A percentile compares a stretch with the other conserved stretches of the same genome.
phyloP scores from a whole-genome alignment of 2,113 vertebrate genomes.

The Uropsilus gracilis region DNA sequence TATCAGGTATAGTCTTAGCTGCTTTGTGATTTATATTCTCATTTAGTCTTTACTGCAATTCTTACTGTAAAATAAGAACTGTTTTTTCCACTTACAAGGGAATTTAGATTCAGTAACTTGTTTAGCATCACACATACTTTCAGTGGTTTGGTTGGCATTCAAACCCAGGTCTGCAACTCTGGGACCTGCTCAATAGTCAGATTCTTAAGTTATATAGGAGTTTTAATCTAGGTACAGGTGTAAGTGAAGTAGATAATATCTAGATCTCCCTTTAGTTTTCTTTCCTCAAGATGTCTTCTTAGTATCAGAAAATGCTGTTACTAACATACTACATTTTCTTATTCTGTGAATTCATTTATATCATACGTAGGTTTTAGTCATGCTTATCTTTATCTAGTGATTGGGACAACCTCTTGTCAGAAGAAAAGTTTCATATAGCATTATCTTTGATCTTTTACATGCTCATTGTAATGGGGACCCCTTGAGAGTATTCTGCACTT shows the following conservation, averaged over 20 bases:
- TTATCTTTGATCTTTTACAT: background rate
- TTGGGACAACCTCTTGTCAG: background rate
- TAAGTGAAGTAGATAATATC: background rate
- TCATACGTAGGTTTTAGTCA: background rate
- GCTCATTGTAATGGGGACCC: too few species aligned
- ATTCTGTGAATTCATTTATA: background rate
- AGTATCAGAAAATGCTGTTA: background rate
- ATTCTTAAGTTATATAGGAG: background rate
- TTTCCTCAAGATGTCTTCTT: background rate
- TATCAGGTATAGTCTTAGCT: background rate
- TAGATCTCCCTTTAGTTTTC: background rate
- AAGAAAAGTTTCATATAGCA: background rate
- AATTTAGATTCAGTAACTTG: background rate
- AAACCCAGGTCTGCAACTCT: background rate
- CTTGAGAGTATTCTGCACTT: background rate
- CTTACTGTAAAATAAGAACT: conserved; percentile 20
- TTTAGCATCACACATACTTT: background rate
- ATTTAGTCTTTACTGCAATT: conserved; percentile 27
- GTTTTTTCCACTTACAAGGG: background rate
- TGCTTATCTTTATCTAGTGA: background rate
- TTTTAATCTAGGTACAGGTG: background rate
- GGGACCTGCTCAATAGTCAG: background rate
- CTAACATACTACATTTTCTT: conserved; percentile 29
- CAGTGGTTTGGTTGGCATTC: background rate
- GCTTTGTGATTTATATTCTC: conserved; percentile 55